Evolutionary conservation across 2,888 invertebrate genomes (phyloP).

Genomic region (Crioceris asparagi): DNA sequence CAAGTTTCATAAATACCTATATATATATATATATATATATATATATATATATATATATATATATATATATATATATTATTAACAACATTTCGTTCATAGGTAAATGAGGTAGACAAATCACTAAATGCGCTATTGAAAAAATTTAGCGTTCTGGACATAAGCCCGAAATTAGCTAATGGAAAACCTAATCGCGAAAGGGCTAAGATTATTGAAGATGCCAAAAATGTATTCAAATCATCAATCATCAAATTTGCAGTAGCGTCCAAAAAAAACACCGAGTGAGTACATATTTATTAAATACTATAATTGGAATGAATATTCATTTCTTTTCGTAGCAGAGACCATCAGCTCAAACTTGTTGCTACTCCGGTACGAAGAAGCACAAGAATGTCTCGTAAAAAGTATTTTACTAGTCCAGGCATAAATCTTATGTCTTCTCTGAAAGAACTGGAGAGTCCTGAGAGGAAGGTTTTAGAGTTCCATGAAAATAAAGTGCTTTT

Average conservation of each 20-base stretch:
- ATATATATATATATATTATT: not conserved
- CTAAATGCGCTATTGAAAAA: conserved; percentile 46
- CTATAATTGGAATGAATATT: not conserved
- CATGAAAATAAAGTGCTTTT: conserved; percentile 21
- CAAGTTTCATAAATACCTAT: no score
- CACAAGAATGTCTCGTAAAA: conserved; percentile 30
- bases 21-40: no score
- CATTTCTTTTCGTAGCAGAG: conserved; percentile 6
- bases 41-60: not conserved
- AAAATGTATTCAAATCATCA: conserved; percentile 48
- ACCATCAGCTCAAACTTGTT: conserved; percentile 23
- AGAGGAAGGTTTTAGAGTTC: conserved; percentile 18
- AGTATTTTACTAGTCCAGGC: conserved; percentile 24
- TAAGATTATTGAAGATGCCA: conserved; percentile 39
- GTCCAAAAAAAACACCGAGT: conserved; percentile 26
- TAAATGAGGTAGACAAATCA: conserved; percentile 42
- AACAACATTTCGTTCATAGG: conserved; percentile 31
- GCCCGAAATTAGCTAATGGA: conserved; percentile 27
- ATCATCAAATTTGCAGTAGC: conserved; percentile 49
- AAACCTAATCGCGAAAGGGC: conserved; percentile 17
- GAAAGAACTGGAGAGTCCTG: conserved; percentile 19
- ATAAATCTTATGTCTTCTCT: conserved; percentile 24
- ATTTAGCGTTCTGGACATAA: conserved; percentile 48
- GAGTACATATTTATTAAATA: conserved; percentile 10
- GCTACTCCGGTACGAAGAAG: conserved; percentile 45